These are phyloP conservation scores for Antennarius maculatus DNA, from an alignment of 2,797 vertebrate species.

Conservation along the genomic window DNA sequence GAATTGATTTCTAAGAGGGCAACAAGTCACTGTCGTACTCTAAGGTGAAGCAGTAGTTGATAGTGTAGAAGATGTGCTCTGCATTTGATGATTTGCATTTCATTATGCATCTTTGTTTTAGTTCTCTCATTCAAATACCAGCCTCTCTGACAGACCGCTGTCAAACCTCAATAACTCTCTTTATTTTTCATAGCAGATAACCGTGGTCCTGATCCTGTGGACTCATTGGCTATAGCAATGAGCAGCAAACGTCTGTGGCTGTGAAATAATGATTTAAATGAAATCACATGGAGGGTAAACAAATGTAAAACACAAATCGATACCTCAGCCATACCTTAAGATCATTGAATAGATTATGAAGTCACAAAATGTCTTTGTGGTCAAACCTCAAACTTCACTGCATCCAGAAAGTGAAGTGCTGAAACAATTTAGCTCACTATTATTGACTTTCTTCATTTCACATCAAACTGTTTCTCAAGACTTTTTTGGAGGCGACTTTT, in stretches of 20 bases:
- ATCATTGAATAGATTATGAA: too few species aligned
- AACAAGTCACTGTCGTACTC: not conserved
- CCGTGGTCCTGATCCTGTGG: not conserved
- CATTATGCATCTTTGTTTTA: not conserved
- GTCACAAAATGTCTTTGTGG: too few species aligned
- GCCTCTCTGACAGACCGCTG: conserved; percentile 19
- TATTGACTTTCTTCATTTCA: too few species aligned
- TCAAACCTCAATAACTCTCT: conserved; percentile 20
- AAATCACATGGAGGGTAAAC: not conserved
- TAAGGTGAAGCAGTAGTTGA: too few species aligned
- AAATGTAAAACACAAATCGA: too few species aligned
- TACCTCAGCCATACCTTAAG: too few species aligned
- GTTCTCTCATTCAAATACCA: not conserved
- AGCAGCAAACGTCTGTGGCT: not conserved
- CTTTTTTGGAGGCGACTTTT: not conserved
- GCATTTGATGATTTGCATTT: conserved; percentile 1
- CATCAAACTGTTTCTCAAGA: not conserved
- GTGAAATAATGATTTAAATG: not conserved
- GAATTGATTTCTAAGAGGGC: conserved; percentile 1
- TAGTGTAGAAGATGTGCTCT: too few species aligned
- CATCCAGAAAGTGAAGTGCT: too few species aligned
- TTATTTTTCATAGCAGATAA: not conserved
- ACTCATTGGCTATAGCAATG: not conserved
- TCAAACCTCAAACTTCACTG: too few species aligned
- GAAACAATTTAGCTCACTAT: too few species aligned